phyloP scores from a whole-genome alignment of 1,140 invertebrate genomes.

The Bradysia coprophila region DNA sequence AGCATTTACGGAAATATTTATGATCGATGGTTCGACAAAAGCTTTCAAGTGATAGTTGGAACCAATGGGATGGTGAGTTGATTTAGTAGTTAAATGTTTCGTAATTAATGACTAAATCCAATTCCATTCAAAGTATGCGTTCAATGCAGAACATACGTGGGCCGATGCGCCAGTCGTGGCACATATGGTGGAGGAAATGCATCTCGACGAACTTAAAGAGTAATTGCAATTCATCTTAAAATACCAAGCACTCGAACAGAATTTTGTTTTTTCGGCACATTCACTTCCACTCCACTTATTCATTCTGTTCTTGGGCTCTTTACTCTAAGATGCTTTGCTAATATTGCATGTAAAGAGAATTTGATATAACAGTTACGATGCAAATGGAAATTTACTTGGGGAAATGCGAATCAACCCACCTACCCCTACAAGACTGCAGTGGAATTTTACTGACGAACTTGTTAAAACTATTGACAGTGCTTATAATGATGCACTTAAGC shows the following conservation, averaged over 20 bases:
- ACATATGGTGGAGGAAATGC: constrained; percentile 71
- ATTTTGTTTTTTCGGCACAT: no score
- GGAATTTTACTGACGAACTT: constrained; percentile 56
- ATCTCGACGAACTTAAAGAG: constrained; percentile 47
- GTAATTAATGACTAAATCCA: no score
- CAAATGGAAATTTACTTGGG: constrained; percentile 59
- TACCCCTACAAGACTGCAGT: constrained; percentile 65
- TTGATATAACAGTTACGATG: no score
- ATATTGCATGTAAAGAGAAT: no score
- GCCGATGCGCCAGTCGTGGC: constrained; percentile 81
- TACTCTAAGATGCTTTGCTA: no score
- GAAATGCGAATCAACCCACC: constrained; percentile 53
- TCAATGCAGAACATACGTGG: constrained; percentile 95
- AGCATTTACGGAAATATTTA: constrained; percentile 91
- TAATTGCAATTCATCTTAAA: no score
- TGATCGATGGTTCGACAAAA: constrained; percentile 98
- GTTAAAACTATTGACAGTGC: constrained; percentile 49
- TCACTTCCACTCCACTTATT: no score
- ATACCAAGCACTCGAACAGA: no score
- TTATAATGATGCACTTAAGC: constrained; percentile 33
- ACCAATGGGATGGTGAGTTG: constrained; percentile 80
- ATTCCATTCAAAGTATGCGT: no score
- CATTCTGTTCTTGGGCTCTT: no score
- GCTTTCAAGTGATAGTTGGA: constrained; percentile 87
- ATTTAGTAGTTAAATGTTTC: no score